phyloP scores from a whole-genome alignment of 1,140 invertebrate species.

The Cephus cinctus region DNA sequence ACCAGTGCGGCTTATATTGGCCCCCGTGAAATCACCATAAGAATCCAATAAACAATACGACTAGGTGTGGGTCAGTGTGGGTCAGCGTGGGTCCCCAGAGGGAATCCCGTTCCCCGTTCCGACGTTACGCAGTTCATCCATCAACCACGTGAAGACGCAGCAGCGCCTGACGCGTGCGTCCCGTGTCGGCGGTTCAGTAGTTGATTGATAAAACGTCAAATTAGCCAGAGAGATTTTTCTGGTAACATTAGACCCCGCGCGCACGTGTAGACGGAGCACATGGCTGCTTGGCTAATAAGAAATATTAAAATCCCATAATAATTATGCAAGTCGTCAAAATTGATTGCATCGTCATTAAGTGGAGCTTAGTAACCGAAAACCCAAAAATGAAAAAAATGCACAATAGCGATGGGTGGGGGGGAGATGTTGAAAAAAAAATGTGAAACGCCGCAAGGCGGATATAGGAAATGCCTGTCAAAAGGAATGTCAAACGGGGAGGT shows the following conservation, averaged over 20 bases:
- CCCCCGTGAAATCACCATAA: conserved; percentile 40
- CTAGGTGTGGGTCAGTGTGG: conserved; percentile 14
- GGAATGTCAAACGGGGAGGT: no score
- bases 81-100: background rate
- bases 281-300: no score
- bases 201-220: conserved; percentile 47
- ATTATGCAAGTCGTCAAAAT: no score
- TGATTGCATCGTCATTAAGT: no score
- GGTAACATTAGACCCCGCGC: conserved; percentile 2
- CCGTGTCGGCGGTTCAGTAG: background rate
- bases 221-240: conserved; percentile 23
- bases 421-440: conserved; percentile 1
- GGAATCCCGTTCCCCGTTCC: conserved; percentile 38
- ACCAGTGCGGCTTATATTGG: no score
- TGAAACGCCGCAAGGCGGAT: background rate
- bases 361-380: no score
- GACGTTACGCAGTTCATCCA: conserved; percentile 38
- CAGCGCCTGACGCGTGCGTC: conserved; percentile 17
- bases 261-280: no score
- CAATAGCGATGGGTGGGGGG: no score
- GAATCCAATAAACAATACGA: conserved; percentile 44
- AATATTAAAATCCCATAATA: no score
- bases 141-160: conserved; percentile 32
- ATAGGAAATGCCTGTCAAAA: no score
- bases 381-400: no score